Conservation (phyloP, 2,797 vertebrate species). For the Mionectes olivaceus region DNA sequence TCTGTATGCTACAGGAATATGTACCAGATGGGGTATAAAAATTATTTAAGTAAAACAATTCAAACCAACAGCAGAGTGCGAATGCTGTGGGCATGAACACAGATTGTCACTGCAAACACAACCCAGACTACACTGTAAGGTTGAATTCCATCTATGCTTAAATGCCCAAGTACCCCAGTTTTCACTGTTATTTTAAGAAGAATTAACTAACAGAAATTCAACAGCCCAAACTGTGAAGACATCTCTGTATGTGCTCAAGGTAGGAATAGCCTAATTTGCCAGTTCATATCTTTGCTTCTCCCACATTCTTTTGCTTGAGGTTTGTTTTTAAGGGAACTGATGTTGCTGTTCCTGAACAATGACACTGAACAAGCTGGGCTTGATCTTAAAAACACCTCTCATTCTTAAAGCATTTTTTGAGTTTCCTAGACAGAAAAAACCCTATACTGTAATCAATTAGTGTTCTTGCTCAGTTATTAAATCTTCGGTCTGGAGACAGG, state of each 20-base stretch:
- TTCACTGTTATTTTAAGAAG: background rate
- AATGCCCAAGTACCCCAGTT: background rate
- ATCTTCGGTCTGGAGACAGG: background rate
- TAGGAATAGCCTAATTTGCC: background rate
- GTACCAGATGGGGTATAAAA: accelerated
- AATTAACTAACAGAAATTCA: background rate
- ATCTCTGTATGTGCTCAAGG: background rate
- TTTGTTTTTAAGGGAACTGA: background rate
- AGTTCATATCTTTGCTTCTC: background rate
- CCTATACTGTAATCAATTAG: background rate
- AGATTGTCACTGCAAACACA: background rate
- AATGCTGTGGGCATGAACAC: background rate
- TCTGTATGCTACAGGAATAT: background rate
- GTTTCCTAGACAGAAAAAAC: background rate
- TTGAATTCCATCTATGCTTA: background rate
- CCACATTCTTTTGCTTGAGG: background rate
- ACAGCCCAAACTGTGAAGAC: background rate
- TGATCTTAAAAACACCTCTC: background rate
- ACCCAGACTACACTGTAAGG: background rate
- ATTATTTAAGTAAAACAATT: background rate
- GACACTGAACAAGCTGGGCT: background rate
- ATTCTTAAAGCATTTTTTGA: background rate
- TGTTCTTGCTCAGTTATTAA: background rate
- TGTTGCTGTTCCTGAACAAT: background rate
- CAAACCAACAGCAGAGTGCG: background rate